Conservation (phyloP, 2,888 invertebrate genomes). For the Philopedon plagiatum region DNA sequence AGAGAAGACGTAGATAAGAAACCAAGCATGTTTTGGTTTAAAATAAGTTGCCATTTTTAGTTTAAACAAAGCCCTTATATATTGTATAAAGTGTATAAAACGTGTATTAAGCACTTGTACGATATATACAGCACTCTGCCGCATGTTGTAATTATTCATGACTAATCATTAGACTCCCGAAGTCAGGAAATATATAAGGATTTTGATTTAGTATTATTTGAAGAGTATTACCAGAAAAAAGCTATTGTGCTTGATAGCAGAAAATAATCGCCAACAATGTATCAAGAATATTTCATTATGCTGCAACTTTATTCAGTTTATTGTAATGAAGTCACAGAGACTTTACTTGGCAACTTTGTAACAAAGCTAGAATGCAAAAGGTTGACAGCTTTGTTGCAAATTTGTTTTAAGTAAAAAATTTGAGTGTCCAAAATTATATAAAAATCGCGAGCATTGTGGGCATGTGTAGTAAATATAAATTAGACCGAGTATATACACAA, state of each 20-base stretch:
- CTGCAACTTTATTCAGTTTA: constrained; percentile 37
- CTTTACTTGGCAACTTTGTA: constrained; percentile 51
- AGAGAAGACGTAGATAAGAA: constrained; percentile 57
- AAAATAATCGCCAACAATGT: background rate
- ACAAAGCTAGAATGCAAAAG: background rate
- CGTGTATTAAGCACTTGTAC: constrained; percentile 44
- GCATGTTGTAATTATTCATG: constrained; percentile 37
- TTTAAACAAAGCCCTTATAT: constrained; percentile 53
- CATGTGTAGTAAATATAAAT: constrained; percentile 61
- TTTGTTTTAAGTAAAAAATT: constrained; percentile 38
- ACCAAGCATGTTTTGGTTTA: constrained; percentile 63
- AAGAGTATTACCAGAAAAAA: constrained; percentile 9
- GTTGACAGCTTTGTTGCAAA: constrained; percentile 13
- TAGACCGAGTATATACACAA: constrained; percentile 34
- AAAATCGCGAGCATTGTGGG: constrained; percentile 60
- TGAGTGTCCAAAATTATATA: constrained; percentile 47
- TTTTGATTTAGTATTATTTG: constrained; percentile 37
- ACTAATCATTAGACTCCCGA: background rate
- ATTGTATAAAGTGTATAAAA: constrained; percentile 48
- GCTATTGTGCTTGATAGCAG: constrained; percentile 21
- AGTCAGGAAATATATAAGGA: constrained; percentile 37
- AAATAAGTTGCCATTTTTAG: constrained; percentile 61
- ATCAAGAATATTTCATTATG: constrained; percentile 12
- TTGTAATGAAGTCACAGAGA: constrained; percentile 69
- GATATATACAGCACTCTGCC: constrained; percentile 42